A percentile compares a stretch with the other conserved stretches of the same genome.
These are phyloP conservation scores for Nemotelus pantherinus DNA, from an alignment of 2,888 invertebrate species.

Conservation along the genomic window DNA sequence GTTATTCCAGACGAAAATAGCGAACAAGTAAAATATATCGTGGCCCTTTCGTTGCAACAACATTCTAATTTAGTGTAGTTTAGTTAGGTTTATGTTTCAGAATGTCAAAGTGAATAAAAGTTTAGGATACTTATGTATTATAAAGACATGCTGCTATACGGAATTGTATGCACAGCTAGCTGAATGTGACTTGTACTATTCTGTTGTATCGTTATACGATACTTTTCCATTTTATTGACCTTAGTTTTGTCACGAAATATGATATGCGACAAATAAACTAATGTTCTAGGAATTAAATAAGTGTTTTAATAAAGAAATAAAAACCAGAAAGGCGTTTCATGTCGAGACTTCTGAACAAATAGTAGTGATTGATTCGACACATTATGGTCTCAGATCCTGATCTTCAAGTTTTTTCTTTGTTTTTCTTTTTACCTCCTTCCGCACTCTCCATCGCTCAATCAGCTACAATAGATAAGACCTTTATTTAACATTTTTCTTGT, in stretches of 20 bases:
- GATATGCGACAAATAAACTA: constrained; percentile 38
- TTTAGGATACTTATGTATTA: neutral
- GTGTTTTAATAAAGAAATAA: no score
- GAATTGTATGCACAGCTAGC: neutral
- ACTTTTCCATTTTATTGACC: constrained; percentile 28
- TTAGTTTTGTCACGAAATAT: constrained; percentile 22
- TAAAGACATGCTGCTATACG: neutral
- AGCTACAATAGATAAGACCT: no score
- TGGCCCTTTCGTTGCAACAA: constrained; percentile 23
- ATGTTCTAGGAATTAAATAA: constrained; percentile 15
- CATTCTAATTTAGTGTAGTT: constrained; percentile 39
- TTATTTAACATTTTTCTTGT: no score
- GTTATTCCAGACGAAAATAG: neutral
- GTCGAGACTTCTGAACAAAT: no score
- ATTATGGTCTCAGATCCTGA: no score
- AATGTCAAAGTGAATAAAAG: neutral
- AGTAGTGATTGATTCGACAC: no score
- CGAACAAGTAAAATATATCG: no score
- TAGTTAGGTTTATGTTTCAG: constrained; percentile 28
- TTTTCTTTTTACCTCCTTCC: no score
- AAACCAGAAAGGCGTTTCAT: no score
- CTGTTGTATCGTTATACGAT: constrained; percentile 6
- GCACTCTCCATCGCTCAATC: no score
- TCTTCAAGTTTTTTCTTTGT: no score
- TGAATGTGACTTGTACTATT: neutral